Evolutionary conservation across 2,888 invertebrate genomes (phyloP).

Genomic region (Papilio elwesi): DNA sequence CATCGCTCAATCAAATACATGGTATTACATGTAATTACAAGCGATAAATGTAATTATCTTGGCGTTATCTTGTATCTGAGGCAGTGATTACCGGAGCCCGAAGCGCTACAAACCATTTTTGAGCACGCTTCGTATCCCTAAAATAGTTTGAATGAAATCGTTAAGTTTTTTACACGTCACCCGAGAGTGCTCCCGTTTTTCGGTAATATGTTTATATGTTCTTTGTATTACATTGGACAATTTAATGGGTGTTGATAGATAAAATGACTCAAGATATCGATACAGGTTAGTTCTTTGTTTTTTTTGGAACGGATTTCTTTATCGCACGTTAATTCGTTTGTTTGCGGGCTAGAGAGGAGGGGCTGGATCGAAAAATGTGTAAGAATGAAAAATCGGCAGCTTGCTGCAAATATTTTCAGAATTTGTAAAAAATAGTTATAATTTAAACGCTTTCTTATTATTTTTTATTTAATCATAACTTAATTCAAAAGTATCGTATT

Average conservation of each 20-base stretch:
- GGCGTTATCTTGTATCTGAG: constrained; percentile 64
- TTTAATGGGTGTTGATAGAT: background rate
- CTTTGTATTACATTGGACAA: background rate
- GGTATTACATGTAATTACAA: constrained; percentile 56
- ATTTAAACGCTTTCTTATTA: too few relatives aligned
- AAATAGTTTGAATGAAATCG: constrained; percentile 15
- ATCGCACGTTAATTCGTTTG: too few relatives aligned
- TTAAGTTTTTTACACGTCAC: constrained; percentile 38
- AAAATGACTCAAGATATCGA: constrained; percentile 25
- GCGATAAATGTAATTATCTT: constrained; percentile 53
- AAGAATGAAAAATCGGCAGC: too few relatives aligned
- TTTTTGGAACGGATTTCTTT: constrained; percentile 42
- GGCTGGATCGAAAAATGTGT: too few relatives aligned
- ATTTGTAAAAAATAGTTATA: too few relatives aligned
- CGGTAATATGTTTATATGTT: background rate
- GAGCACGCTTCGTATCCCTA: constrained; percentile 6
- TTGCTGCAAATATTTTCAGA: too few relatives aligned
- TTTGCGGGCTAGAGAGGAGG: too few relatives aligned
- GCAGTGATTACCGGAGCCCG: constrained; percentile 75
- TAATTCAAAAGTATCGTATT: too few relatives aligned
- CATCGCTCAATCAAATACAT: constrained; percentile 50
- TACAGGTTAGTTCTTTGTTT: constrained; percentile 25
- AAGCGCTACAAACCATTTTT: constrained; percentile 50
- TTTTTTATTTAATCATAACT: too few relatives aligned
- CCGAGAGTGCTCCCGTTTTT: constrained; percentile 37